Evolutionary conservation across 2,888 invertebrate genomes (phyloP).

Genomic region (Eurytoma californica): DNA sequence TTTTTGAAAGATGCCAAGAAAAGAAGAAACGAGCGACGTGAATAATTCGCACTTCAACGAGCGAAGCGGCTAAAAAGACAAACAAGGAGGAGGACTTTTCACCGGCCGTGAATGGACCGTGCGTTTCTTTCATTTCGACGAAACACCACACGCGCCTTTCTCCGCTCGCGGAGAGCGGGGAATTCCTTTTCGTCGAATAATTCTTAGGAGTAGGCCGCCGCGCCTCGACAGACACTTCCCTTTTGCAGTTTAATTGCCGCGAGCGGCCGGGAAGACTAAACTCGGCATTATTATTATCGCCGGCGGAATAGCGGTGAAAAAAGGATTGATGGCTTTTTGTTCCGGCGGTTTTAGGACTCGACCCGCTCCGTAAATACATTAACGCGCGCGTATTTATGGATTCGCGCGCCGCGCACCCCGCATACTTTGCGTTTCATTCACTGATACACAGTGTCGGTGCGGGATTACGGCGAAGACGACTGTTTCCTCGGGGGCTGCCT

Average conservation of each 20-base stretch:
- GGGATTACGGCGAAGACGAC: slow-evolving; percentile 20
- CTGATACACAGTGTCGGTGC: slow-evolving; percentile 14
- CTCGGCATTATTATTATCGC: slow-evolving; percentile 16
- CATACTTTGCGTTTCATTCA: slow-evolving; percentile 11
- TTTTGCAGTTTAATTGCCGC: slow-evolving; percentile 29
- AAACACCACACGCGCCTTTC: neutral
- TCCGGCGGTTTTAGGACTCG: slow-evolving; percentile 25
- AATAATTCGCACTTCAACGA: neutral
- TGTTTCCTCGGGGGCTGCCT: neutral
- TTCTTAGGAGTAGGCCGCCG: slow-evolving; percentile 7
- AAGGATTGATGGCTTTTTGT: slow-evolving; percentile 43
- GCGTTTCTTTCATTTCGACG: neutral
- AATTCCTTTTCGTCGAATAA: slow-evolving; percentile 17
- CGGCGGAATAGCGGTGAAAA: neutral
- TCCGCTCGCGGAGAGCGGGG: slow-evolving; percentile 10
- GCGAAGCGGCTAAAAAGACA: neutral
- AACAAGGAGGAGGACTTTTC: neutral
- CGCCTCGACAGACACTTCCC: slow-evolving; percentile 39
- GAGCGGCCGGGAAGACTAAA: slow-evolving; percentile 7
- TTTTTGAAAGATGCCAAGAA: neutral
- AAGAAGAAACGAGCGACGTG: neutral
- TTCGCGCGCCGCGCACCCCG: slow-evolving; percentile 4
- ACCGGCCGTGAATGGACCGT: neutral
- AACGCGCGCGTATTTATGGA: slow-evolving; percentile 38
- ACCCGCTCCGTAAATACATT: slow-evolving; percentile 41